A percentile compares a stretch with the other conserved stretches of the same genome.
Evolutionary conservation across 2,888 invertebrate genomes (phyloP).

Genomic region (Crepidodera aurea): DNA sequence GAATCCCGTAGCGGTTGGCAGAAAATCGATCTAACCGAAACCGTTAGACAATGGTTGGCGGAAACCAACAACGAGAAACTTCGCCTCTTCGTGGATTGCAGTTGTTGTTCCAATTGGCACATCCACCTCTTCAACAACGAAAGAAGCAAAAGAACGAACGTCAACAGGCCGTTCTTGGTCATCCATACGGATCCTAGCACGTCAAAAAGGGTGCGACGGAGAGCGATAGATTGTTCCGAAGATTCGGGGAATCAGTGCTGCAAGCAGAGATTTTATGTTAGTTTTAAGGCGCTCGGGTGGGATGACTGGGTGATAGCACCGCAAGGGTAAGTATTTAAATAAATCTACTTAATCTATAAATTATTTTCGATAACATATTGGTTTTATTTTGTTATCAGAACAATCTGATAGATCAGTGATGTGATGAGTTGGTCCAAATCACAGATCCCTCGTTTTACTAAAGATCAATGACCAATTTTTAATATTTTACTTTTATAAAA

Average conservation of each 20-base stretch:
- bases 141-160: constrained; percentile 62
- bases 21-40: constrained; percentile 82
- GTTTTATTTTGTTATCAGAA: background rate
- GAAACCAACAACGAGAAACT: constrained; percentile 66
- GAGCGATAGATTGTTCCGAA: constrained; percentile 84
- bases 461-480: no score
- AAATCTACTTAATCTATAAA: no score
- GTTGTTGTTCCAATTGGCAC: constrained; percentile 83
- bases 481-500: no score
- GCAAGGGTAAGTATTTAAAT: constrained; percentile 49
- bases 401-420: no score
- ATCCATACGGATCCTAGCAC: constrained; percentile 78
- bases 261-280: constrained; percentile 90
- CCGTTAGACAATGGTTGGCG: constrained; percentile 78
- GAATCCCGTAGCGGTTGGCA: constrained; percentile 82
- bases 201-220: constrained; percentile 75
- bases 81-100: constrained; percentile 83
- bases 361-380: background rate
- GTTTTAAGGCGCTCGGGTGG: constrained; percentile 91
- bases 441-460: no score
- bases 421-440: no score
- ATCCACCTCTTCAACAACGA: constrained; percentile 67
- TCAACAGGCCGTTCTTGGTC: constrained; percentile 82
- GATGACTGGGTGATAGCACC: constrained; percentile 87
- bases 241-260: constrained; percentile 71